A percentile compares a stretch with the other conserved stretches of the same genome.
These are phyloP conservation scores for Gryllus longicercus DNA, from an alignment of 2,888 invertebrate species.

Conservation along the genomic window DNA sequence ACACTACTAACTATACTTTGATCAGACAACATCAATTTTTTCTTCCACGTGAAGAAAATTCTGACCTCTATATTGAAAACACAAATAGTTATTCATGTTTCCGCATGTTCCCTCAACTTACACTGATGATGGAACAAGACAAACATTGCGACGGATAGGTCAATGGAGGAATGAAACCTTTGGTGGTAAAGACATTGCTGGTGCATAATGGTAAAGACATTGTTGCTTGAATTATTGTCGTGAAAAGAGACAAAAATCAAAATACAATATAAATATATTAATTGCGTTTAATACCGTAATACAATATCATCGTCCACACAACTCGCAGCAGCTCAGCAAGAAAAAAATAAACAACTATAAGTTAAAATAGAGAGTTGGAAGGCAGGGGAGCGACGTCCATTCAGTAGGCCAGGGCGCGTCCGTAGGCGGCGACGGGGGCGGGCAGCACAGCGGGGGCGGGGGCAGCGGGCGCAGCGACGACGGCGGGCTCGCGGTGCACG, in stretches of 20 bases:
- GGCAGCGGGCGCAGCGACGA: constrained; percentile 33
- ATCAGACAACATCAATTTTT: too few relatives aligned
- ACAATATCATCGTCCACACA: background rate
- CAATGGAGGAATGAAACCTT: too few relatives aligned
- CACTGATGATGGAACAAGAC: too few relatives aligned
- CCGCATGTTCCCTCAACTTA: too few relatives aligned
- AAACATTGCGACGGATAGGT: too few relatives aligned
- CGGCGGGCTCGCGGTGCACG: constrained; percentile 48
- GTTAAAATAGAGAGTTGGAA: background rate
- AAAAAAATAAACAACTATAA: background rate
- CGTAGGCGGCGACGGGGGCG: constrained; percentile 26
- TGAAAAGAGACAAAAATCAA: background rate
- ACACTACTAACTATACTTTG: too few relatives aligned
- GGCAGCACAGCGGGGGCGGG: constrained; percentile 32
- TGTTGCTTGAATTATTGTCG: too few relatives aligned
- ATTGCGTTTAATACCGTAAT: constrained; percentile 1
- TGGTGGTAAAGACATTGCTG: too few relatives aligned
- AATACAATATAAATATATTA: background rate
- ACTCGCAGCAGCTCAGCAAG: constrained; percentile 4
- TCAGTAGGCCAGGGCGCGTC: constrained; percentile 20
- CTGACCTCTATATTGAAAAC: too few relatives aligned
- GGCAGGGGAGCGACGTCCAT: background rate
- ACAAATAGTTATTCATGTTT: too few relatives aligned
- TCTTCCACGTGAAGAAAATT: too few relatives aligned
- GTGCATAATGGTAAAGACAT: too few relatives aligned